Evolutionary conservation across 2,888 invertebrate genomes (phyloP), one percentile per base, ranked within the genome.

Genomic region (Cheilosia pagana): DNA sequence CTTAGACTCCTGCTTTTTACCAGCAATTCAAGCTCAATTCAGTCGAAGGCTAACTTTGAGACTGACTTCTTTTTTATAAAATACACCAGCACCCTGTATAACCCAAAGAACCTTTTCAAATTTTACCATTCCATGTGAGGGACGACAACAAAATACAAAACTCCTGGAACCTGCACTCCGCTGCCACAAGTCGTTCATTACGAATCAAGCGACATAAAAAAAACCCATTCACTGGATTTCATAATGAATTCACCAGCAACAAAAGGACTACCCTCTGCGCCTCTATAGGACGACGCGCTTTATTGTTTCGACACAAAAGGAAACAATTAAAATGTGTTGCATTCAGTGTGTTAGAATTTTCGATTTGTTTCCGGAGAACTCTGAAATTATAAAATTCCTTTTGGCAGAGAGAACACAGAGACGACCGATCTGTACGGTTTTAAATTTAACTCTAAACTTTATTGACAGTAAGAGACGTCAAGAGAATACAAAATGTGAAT

Each of bases 261-360:
- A 83, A 83, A 83, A 79, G 83, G 70, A 65, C 48, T 12, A 21
- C 62, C 52, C 71, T 10, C 31, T 12, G 4, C 53, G 21, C 41
- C 43, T 21, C 45, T 39, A n/a, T 39, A 39, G 45, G 31, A 31
- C 28, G 28, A 7, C 14, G 6, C 55, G 16, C 57, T 35, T 25
- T 21, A 16, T 50, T 52, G 45, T 62, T n/a, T n/a, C 72, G 23
- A 19, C 74, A 74, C 68, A 71, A 60, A 78, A 83, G 83, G 83
- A 83, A 83, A 83, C 83, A 83, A 83, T 83, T 79, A 83, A 83
- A 83, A 79, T 74, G 67, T 83, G 74, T 70, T 59, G 63, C 75
- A 43, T 68, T 74, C 83, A 72, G 41, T 21, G 68, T n/a, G n/a
- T n/a, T n/a, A n/a, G n/a, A n/a, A n/a, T n/a, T n/a, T n/a, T n/a